phyloP scores from a whole-genome alignment of 1,140 invertebrate genomes.

The Neodiprion virginianus region DNA sequence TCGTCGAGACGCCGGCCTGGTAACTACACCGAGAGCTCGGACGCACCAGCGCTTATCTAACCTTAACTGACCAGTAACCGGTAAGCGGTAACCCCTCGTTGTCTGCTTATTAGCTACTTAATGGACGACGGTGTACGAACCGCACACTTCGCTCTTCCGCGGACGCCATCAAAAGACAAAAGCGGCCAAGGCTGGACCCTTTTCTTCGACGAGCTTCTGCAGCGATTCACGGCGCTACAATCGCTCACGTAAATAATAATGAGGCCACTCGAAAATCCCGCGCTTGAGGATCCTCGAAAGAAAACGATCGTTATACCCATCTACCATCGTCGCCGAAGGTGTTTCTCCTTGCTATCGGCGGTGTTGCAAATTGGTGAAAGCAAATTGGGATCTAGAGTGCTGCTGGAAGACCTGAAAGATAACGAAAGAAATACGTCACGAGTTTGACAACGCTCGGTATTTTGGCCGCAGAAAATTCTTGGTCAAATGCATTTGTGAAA shows the following conservation, averaged over 20 bases:
- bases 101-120: slow-evolving; percentile 44
- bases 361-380: no score
- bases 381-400: no score
- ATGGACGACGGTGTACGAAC: slow-evolving; percentile 40
- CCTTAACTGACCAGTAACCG: slow-evolving; percentile 10
- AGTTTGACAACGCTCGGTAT: no score
- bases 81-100: slow-evolving; percentile 40
- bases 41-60: slow-evolving; percentile 3
- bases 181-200: slow-evolving; percentile 23
- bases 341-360: not conserved
- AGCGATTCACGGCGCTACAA: not conserved
- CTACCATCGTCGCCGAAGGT: not conserved
- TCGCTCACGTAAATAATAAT: not conserved
- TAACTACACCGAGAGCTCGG: not conserved
- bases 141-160: slow-evolving; percentile 30
- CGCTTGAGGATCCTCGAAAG: not conserved
- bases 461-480: no score
- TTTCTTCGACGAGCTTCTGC: slow-evolving; percentile 39
- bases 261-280: not conserved
- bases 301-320: not conserved
- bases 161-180: slow-evolving; percentile 38
- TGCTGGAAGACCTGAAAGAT: no score
- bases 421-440: no score
- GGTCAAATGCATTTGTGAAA: not conserved
- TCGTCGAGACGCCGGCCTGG: not conserved